Evolutionary conservation across 2,888 invertebrate species (phyloP).

Genomic region (Leptothorax acervorum): DNA sequence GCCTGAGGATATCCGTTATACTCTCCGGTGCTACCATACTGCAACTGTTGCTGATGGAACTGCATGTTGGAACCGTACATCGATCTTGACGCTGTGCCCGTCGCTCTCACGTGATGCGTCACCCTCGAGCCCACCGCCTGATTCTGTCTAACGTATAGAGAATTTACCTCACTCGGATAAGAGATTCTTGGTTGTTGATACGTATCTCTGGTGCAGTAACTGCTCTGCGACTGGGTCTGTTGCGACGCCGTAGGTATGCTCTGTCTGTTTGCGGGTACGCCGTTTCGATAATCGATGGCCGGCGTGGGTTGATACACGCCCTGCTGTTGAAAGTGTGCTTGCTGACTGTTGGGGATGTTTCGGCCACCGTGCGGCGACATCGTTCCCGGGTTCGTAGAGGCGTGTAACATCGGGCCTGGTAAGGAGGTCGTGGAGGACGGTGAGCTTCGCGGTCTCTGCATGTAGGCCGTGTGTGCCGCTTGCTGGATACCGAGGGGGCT

Average conservation of each 20-base stretch:
- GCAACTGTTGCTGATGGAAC: constrained; percentile 86
- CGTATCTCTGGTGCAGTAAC: constrained; percentile 81
- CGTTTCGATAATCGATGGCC: constrained; percentile 82
- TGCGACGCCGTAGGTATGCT: constrained; percentile 74
- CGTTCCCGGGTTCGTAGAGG: constrained; percentile 83
- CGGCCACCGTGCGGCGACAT: constrained; percentile 79
- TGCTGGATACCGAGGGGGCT: constrained; percentile 88
- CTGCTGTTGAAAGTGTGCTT: constrained; percentile 81
- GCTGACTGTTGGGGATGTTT: constrained; percentile 75
- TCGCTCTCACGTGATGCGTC: constrained; percentile 79
- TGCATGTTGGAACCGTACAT: constrained; percentile 85
- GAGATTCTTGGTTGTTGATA: constrained; percentile 81
- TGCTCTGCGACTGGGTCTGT: constrained; percentile 78
- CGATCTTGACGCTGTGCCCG: constrained; percentile 74
- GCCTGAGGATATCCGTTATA: constrained; percentile 87
- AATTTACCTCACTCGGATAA: constrained; percentile 81
- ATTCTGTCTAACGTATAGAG: constrained; percentile 80
- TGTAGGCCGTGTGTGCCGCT: constrained; percentile 86
- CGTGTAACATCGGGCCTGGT: constrained; percentile 87
- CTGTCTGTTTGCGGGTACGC: constrained; percentile 77
- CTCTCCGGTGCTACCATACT: constrained; percentile 83
- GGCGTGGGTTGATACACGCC: constrained; percentile 79
- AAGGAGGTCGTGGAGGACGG: constrained; percentile 88
- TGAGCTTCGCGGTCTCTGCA: constrained; percentile 88
- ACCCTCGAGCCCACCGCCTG: constrained; percentile 74